These are phyloP conservation scores for Centruroides vittatus DNA, from an alignment of 1,140 invertebrate genomes.

Conservation along the genomic window DNA sequence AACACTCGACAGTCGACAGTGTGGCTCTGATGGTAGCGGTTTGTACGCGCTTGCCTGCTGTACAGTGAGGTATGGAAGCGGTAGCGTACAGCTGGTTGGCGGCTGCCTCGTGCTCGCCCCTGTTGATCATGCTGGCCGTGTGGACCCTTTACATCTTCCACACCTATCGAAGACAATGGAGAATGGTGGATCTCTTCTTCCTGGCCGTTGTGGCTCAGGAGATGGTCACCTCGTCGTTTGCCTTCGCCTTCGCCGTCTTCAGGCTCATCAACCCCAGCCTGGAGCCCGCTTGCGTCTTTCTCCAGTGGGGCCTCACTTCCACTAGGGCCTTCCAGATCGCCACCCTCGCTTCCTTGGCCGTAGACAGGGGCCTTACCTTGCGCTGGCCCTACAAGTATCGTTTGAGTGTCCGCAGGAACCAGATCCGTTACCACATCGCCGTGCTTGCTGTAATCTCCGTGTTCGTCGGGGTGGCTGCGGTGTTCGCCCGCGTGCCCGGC, in stretches of 20 bases:
- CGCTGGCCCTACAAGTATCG: conserved; percentile 33
- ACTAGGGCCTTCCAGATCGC: conserved; percentile 38
- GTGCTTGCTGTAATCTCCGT: conserved; percentile 35
- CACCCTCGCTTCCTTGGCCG: conserved; percentile 35
- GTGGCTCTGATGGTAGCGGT: too few relatives aligned
- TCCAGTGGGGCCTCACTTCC: conserved; percentile 36
- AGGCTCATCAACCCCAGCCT: conserved; percentile 31
- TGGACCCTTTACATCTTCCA: conserved; percentile 30
- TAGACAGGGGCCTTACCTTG: conserved; percentile 34
- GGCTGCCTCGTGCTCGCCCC: conserved; percentile 14
- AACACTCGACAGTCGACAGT: too few relatives aligned
- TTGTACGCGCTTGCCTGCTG: too few relatives aligned
- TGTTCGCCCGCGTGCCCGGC: conserved; percentile 17
- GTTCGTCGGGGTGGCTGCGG: conserved; percentile 30
- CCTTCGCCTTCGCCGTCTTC: conserved; percentile 33
- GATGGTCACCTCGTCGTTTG: conserved; percentile 33
- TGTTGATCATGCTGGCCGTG: conserved; percentile 19
- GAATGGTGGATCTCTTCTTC: conserved; percentile 40
- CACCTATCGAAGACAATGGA: conserved; percentile 35
- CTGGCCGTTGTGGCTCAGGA: conserved; percentile 34
- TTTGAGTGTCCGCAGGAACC: conserved; percentile 33
- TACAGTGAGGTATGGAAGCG: conserved; percentile 7
- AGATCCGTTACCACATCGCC: conserved; percentile 38
- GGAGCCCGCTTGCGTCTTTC: conserved; percentile 26
- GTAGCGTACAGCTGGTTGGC: conserved; percentile 18